Evolutionary conservation across 1,140 invertebrate species (phyloP).

Genomic region (Calycopis cecrops): DNA sequence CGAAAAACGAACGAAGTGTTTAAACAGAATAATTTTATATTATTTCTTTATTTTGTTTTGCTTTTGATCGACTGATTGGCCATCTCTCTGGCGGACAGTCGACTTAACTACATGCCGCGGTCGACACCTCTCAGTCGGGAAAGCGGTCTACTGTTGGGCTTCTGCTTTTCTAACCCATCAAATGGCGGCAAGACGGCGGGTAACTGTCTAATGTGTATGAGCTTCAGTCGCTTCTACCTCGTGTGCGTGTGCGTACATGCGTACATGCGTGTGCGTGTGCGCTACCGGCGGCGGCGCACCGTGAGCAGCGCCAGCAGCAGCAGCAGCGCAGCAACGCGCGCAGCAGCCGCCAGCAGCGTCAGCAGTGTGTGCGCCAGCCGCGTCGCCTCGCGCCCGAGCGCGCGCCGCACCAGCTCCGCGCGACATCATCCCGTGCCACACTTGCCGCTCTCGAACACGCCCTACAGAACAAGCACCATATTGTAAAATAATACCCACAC

Average conservation of each 20-base stretch:
- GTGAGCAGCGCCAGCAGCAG: conserved; percentile 29
- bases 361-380: conserved; percentile 35
- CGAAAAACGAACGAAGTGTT: too few species aligned
- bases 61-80: too few species aligned
- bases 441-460: conserved; percentile 90
- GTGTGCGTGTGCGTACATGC: not conserved
- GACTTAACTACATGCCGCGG: too few species aligned
- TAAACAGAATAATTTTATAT: too few species aligned
- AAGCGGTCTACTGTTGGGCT: too few species aligned
- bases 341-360: conserved; percentile 36
- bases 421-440: conserved; percentile 82
- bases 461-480: conserved; percentile 60
- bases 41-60: too few species aligned
- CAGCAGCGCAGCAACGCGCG: conserved; percentile 30
- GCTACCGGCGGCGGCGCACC: conserved; percentile 23
- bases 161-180: too few species aligned
- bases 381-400: conserved; percentile 33
- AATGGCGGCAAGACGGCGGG: too few species aligned
- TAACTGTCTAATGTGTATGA: too few species aligned
- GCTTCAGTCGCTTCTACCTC: not conserved
- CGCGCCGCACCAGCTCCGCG: conserved; percentile 48
- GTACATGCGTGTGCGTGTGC: not conserved
- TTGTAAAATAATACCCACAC: too few species aligned
- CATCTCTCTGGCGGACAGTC: too few species aligned
- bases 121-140: too few species aligned